Evolutionary conservation across 1,140 invertebrate genomes (phyloP).

Genomic region (Drosophila sechellia): DNA sequence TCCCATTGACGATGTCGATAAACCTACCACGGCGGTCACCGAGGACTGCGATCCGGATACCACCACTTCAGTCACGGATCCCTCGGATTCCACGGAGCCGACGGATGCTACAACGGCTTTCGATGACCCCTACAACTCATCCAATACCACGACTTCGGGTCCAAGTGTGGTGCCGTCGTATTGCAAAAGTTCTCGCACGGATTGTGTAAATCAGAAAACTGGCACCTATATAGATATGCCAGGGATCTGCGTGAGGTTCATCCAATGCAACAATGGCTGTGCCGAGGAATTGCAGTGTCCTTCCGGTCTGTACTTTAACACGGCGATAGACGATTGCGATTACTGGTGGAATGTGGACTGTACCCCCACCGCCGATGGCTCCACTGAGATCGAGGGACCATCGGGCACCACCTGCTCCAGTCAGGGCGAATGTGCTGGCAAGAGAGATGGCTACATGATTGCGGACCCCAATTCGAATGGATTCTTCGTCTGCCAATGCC

Average conservation of each 20-base stretch:
- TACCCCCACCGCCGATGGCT: constrained; percentile 6
- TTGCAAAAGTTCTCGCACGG: constrained; percentile 26
- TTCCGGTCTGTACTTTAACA: constrained; percentile 50
- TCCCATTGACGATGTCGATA: not conserved
- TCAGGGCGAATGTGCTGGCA: constrained; percentile 22
- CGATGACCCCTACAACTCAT: constrained; percentile 2
- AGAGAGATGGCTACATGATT: constrained; percentile 41
- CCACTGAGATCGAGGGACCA: constrained; percentile 44
- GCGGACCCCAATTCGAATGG: constrained; percentile 46
- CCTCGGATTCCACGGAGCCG: constrained; percentile 6
- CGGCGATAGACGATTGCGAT: constrained; percentile 10
- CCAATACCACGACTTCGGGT: constrained; percentile 10
- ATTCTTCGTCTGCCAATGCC: constrained; percentile 63
- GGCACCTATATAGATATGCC: constrained; percentile 18
- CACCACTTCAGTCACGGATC: not conserved
- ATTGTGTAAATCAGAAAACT: constrained; percentile 19
- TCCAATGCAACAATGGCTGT: constrained; percentile 59
- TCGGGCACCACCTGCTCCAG: constrained; percentile 53
- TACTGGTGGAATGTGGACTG: constrained; percentile 47
- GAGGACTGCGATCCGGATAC: constrained; percentile 12
- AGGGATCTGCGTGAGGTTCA: constrained; percentile 42
- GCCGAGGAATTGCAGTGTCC: constrained; percentile 45
- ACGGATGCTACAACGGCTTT: constrained; percentile 1
- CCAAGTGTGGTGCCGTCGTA: constrained; percentile 25
- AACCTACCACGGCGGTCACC: constrained; percentile 11